Evolutionary conservation across 2,888 invertebrate genomes (phyloP).

Genomic region (Cactoblastis cactorum): DNA sequence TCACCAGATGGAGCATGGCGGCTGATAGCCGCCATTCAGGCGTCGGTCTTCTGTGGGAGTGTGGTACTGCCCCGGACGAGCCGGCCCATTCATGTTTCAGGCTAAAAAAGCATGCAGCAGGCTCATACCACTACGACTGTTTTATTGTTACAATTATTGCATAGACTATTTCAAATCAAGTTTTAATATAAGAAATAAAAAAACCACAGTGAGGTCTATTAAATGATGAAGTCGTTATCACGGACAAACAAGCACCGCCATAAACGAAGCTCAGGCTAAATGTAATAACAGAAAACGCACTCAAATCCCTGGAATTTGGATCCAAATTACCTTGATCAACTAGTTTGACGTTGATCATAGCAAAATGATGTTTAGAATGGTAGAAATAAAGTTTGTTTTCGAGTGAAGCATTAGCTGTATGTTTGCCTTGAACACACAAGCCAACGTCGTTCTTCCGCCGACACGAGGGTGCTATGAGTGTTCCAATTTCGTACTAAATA

Average conservation of each 20-base stretch:
- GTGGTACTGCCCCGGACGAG: no score
- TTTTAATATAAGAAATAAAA: background rate
- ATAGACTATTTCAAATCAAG: background rate
- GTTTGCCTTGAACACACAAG: constrained; percentile 5
- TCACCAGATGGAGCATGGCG: no score
- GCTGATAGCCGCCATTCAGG: no score
- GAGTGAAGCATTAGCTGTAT: background rate
- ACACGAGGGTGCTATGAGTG: background rate
- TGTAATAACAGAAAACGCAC: constrained; percentile 10
- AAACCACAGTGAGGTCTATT: constrained; percentile 19
- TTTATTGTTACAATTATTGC: background rate
- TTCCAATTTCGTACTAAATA: constrained; percentile 7
- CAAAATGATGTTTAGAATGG: background rate
- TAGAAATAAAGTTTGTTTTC: background rate
- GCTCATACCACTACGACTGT: no score
- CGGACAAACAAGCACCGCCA: constrained; percentile 22
- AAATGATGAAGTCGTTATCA: constrained; percentile 26
- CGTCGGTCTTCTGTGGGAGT: no score
- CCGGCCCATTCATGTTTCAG: no score
- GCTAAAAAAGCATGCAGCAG: no score
- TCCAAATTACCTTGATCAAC: background rate
- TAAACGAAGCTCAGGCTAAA: constrained; percentile 13
- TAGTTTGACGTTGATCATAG: background rate
- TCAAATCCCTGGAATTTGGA: background rate
- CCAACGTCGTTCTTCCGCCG: constrained; percentile 8